These are phyloP conservation scores for Chauna torquata DNA, from an alignment of 2,113 vertebrate species.

Conservation along the genomic window DNA sequence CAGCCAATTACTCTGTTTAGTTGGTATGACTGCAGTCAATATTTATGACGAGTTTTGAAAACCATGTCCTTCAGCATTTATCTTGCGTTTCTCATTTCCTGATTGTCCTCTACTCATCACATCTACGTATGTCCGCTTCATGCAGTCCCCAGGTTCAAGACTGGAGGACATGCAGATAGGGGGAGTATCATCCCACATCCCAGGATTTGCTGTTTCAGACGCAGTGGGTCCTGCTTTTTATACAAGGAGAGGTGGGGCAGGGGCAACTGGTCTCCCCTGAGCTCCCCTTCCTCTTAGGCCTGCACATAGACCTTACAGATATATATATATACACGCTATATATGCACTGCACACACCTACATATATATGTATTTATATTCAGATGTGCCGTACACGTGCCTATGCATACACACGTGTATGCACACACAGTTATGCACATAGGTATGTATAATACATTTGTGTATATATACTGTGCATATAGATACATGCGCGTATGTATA, in stretches of 20 bases:
- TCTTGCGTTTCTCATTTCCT: conserved; percentile 1
- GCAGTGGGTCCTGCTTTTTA: neutral
- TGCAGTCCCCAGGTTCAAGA: neutral
- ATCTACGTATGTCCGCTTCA: neutral
- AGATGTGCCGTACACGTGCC: no score
- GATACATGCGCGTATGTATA: neutral
- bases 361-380: neutral
- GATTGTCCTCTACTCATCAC: neutral
- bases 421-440: rapidly evolving
- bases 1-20: neutral
- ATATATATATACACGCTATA: neutral
- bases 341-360: no score
- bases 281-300: neutral
- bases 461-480: neutral
- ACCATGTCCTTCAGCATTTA: neutral
- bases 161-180: neutral
- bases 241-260: neutral
- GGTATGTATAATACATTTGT: no score
- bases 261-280: neutral
- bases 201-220: neutral
- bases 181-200: neutral
- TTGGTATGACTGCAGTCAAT: neutral
- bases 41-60: neutral
- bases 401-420: neutral
- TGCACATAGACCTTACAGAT: neutral